Percentiles rank a stretch among this genome's conserved stretches.
These are phyloP conservation scores for Megaleporinus macrocephalus DNA, from an alignment of 2,113 vertebrate species.

Conservation along the genomic window DNA sequence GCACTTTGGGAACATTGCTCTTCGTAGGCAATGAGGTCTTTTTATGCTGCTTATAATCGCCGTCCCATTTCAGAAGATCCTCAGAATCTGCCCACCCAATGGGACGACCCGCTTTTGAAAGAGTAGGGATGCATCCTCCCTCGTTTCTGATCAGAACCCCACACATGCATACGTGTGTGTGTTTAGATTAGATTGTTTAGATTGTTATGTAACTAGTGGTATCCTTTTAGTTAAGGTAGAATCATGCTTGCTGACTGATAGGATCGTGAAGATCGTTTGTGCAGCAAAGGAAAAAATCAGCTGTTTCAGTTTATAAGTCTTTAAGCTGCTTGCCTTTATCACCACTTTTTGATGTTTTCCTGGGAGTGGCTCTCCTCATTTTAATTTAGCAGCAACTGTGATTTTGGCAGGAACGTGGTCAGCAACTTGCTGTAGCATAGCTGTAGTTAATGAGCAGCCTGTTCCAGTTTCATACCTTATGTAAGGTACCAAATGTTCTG, in stretches of 20 bases:
- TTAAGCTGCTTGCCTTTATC: not conserved
- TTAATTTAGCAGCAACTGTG: conserved; percentile 9
- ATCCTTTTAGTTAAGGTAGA: not conserved
- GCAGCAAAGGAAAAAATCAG: no score
- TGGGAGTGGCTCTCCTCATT: not conserved
- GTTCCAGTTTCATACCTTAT: not conserved
- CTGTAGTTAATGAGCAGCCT: conserved; percentile 6
- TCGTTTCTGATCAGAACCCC: not conserved
- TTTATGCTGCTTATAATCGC: conserved; percentile 4
- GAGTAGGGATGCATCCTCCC: not conserved
- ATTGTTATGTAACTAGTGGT: not conserved
- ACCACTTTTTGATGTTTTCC: not conserved
- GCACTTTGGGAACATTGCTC: conserved; percentile 9
- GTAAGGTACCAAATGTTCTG: not conserved
- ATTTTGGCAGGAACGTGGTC: not conserved
- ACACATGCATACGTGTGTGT: not conserved
- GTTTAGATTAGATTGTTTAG: no score
- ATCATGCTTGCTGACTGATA: not conserved
- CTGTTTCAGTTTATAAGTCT: not conserved
- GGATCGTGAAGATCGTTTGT: not conserved
- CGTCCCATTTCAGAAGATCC: not conserved
- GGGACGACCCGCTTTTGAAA: not conserved
- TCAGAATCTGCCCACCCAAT: not conserved
- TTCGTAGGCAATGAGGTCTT: not conserved
- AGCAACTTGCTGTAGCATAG: not conserved